These are phyloP conservation scores for Thera britannica DNA, from an alignment of 2,888 invertebrate species.

Conservation along the genomic window DNA sequence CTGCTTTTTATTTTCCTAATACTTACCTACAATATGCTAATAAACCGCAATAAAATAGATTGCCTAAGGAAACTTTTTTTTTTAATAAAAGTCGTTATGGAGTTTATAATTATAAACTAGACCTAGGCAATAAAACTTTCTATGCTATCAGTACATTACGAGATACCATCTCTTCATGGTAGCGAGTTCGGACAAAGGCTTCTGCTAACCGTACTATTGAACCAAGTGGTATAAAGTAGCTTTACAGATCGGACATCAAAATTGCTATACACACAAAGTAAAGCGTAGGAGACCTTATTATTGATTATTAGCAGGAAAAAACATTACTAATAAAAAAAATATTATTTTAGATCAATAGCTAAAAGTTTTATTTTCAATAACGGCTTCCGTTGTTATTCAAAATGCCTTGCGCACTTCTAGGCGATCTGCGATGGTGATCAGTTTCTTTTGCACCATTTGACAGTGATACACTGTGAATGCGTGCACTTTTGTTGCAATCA, in stretches of 20 bases:
- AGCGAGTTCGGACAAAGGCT: slow-evolving; percentile 63
- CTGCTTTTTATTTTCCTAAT: too few species aligned
- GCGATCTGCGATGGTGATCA: too few species aligned
- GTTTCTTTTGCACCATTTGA: too few species aligned
- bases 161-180: slow-evolving; percentile 73
- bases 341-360: too few species aligned
- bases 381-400: too few species aligned
- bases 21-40: too few species aligned
- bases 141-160: slow-evolving; percentile 49
- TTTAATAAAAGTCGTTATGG: not conserved
- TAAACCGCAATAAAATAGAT: not conserved
- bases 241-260: not conserved
- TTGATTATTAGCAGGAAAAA: too few species aligned
- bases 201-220: slow-evolving; percentile 35
- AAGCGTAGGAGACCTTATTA: not conserved
- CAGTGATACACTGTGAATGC: too few species aligned
- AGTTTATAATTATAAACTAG: not conserved
- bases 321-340: too few species aligned
- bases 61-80: not conserved
- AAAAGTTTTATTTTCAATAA: too few species aligned
- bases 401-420: too few species aligned
- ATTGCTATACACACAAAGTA: not conserved
- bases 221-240: slow-evolving; percentile 5
- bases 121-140: slow-evolving; percentile 7
- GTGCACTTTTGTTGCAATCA: too few species aligned